These are phyloP conservation scores for Sphecodes monilicornis DNA, from an alignment of 2,888 invertebrate species.

Conservation along the genomic window DNA sequence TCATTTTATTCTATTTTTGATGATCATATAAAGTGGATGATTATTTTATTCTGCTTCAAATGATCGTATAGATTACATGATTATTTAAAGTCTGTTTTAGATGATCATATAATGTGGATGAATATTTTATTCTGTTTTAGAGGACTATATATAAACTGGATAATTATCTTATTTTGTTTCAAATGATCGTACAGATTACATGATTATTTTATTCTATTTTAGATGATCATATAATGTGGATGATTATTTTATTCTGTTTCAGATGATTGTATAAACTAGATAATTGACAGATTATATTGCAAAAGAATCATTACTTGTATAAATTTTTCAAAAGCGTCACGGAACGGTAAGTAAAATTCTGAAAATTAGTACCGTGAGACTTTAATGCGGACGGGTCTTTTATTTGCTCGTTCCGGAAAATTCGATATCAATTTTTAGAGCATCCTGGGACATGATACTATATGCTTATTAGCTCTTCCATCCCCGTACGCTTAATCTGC, in stretches of 20 bases:
- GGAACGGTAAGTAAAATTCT: background rate
- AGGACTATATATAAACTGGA: too few species aligned
- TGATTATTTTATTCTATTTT: too few species aligned
- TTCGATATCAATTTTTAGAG: slow-evolving; percentile 39
- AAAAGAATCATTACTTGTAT: background rate
- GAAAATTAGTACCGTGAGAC: background rate
- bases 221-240: too few species aligned
- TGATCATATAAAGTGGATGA: too few species aligned
- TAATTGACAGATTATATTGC: background rate
- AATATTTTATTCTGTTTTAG: too few species aligned
- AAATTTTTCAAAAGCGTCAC: too few species aligned
- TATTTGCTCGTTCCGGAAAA: slow-evolving; percentile 10
- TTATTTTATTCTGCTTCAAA: background rate
- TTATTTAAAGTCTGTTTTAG: too few species aligned
- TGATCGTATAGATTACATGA: background rate
- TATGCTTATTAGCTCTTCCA: slow-evolving; percentile 63
- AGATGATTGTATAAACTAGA: background rate
- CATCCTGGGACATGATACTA: slow-evolving; percentile 52
- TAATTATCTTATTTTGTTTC: too few species aligned
- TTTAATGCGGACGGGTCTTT: background rate
- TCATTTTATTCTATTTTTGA: too few species aligned
- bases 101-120: too few species aligned
- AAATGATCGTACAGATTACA: too few species aligned
- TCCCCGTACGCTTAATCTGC: slow-evolving; percentile 32
- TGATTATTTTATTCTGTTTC: background rate